These are phyloP conservation scores for Oikopleura dioica DNA, from an alignment of 23 tunicate genomes.

Conservation along the genomic window DNA sequence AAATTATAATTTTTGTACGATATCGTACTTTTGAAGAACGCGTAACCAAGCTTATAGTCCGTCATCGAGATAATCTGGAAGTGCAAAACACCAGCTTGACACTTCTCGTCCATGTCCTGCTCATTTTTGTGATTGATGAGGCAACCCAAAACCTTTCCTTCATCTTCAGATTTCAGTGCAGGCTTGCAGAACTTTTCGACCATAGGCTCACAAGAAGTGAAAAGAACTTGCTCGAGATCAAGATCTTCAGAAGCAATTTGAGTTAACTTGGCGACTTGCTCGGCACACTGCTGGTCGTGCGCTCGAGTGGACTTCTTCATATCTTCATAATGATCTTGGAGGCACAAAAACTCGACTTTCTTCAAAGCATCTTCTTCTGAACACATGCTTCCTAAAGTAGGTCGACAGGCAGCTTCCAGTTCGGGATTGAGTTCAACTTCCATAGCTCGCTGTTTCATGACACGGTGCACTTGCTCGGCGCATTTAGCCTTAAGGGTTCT, in stretches of 20 bases:
- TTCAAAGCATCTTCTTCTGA: slow-evolving; percentile 16
- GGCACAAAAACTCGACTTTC: slow-evolving; percentile 33
- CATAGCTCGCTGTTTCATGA: slow-evolving; percentile 34
- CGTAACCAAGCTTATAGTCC: no score
- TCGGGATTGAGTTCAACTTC: slow-evolving; percentile 54
- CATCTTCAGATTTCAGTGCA: no score
- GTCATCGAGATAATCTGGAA: no score
- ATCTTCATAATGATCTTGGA: slow-evolving; percentile 50
- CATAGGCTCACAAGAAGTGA: slow-evolving; percentile 45
- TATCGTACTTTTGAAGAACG: neutral
- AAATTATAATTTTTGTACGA: neutral
- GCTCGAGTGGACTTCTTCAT: no score
- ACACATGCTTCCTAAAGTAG: slow-evolving; percentile 25
- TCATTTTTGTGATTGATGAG: slow-evolving; percentile 30
- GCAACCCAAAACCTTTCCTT: slow-evolving; percentile 59
- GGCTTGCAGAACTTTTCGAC: slow-evolving; percentile 27
- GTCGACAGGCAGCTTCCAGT: slow-evolving; percentile 35
- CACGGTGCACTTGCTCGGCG: slow-evolving; percentile 33
- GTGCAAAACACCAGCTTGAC: slow-evolving; percentile 53
- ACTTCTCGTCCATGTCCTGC: slow-evolving; percentile 22
- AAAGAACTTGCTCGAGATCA: slow-evolving; percentile 31
- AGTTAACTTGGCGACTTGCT: slow-evolving; percentile 24
- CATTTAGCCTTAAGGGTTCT: slow-evolving; percentile 20
- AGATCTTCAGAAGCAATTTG: slow-evolving; percentile 25
- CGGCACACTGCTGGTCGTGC: slow-evolving; percentile 15